Evolutionary conservation across 2,797 vertebrate species (phyloP).

Genomic region (Pristis pectinata): DNA sequence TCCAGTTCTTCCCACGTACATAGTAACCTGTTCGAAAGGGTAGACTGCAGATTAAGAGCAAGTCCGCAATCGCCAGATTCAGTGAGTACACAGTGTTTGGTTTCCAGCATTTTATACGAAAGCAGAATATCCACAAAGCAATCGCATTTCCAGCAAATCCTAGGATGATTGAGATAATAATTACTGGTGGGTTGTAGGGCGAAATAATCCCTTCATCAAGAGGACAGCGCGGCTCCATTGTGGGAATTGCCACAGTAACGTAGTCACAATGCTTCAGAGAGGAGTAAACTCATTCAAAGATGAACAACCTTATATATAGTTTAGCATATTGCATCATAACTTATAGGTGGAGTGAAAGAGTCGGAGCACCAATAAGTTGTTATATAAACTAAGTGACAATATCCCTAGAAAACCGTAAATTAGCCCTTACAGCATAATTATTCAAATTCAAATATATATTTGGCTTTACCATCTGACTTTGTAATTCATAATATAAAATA

Average conservation of each 20-base stretch:
- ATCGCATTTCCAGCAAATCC: background rate
- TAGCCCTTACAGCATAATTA: no score
- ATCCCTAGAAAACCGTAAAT: no score
- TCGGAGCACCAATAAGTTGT: no score
- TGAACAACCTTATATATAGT: background rate
- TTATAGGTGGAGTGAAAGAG: no score
- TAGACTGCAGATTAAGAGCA: conserved; percentile 1
- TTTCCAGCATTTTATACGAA: background rate
- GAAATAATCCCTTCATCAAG: no score
- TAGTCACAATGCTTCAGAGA: background rate
- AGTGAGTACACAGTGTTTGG: conserved; percentile 13
- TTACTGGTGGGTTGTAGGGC: background rate
- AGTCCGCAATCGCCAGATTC: conserved; percentile 18
- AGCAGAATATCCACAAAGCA: conserved; percentile 32
- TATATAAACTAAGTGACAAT: no score
- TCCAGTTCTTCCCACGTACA: background rate
- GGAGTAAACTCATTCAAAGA: background rate
- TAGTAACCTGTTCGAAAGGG: conserved; percentile 26
- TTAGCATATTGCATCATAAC: background rate
- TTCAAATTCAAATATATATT: no score
- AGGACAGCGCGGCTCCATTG: background rate
- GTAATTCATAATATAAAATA: no score
- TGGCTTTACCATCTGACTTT: no score
- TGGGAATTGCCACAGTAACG: background rate
- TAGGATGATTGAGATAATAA: background rate